phyloP scores from a whole-genome alignment of 30 jellyfish, hydroid and myxozoan species.

The Haliclystus octoradiatus region DNA sequence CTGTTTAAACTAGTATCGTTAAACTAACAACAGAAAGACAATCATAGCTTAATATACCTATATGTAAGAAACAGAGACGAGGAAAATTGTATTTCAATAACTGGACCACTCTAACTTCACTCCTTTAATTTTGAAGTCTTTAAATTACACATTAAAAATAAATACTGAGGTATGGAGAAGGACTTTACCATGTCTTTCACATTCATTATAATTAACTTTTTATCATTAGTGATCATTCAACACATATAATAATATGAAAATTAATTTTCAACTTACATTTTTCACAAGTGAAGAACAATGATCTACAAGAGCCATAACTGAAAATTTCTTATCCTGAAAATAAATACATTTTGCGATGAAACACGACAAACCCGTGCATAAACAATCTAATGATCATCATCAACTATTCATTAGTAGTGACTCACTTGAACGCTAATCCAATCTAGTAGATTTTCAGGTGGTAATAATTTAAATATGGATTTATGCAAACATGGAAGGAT shows the following conservation, averaged over 20 bases:
- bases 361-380: too few relatives aligned
- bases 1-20: neutral
- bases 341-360: too few relatives aligned
- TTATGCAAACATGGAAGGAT: conserved; percentile 46
- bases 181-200: too few relatives aligned
- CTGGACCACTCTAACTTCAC: neutral
- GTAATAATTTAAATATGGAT: conserved; percentile 1
- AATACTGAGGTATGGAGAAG: too few relatives aligned
- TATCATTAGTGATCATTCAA: neutral
- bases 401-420: neutral
- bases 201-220: neutral
- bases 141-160: neutral
- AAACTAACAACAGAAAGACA: neutral
- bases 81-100: too few relatives aligned
- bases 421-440: conserved; percentile 78
- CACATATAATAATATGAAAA: too few relatives aligned
- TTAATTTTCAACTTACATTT: too few relatives aligned
- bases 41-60: too few relatives aligned
- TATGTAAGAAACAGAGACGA: too few relatives aligned
- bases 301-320: conserved; percentile 43
- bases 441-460: conserved; percentile 23
- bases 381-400: too few relatives aligned
- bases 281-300: conserved; percentile 52
- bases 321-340: conserved; percentile 60
- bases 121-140: neutral